These are phyloP conservation scores for Sinotaia quadrata DNA, from an alignment of 2,888 invertebrate genomes.

Conservation along the genomic window DNA sequence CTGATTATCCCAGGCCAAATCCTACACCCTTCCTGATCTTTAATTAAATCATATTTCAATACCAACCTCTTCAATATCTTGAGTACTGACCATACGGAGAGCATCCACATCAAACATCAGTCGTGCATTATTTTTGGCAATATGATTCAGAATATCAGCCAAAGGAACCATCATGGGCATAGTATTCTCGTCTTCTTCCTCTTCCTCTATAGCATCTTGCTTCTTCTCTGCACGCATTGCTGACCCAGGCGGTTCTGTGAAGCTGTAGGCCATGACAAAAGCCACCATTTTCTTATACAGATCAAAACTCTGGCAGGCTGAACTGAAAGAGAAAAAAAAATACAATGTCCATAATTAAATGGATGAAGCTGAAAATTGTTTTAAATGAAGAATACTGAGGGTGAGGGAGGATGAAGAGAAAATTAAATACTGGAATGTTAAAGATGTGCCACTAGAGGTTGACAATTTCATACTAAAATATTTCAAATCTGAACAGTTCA, in stretches of 20 bases:
- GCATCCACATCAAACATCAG: constrained; percentile 66
- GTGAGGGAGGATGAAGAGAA: neutral
- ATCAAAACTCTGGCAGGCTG: constrained; percentile 50
- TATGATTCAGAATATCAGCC: constrained; percentile 71
- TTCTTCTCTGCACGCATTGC: constrained; percentile 47
- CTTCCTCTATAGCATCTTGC: constrained; percentile 35
- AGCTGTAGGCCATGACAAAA: constrained; percentile 73
- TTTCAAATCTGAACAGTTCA: no score
- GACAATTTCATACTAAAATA: no score
- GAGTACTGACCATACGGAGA: constrained; percentile 67
- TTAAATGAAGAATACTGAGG: neutral
- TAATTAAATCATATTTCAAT: no score
- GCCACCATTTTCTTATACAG: constrained; percentile 71
- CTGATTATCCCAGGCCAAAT: no score
- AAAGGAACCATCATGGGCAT: constrained; percentile 72
- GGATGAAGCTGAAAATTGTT: neutral
- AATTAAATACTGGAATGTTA: neutral
- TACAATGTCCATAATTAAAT: neutral
- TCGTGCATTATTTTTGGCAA: constrained; percentile 69
- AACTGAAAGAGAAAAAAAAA: constrained; percentile 31
- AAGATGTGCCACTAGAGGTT: no score
- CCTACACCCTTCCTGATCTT: no score
- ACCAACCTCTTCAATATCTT: constrained; percentile 61
- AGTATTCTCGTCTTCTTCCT: constrained; percentile 46
- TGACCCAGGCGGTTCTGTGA: constrained; percentile 65